A percentile compares a stretch with the other conserved stretches of the same genome.
Conservation (phyloP, 30 jellyfish, hydroid and myxozoan species). For the Sanderia malayensis region DNA sequence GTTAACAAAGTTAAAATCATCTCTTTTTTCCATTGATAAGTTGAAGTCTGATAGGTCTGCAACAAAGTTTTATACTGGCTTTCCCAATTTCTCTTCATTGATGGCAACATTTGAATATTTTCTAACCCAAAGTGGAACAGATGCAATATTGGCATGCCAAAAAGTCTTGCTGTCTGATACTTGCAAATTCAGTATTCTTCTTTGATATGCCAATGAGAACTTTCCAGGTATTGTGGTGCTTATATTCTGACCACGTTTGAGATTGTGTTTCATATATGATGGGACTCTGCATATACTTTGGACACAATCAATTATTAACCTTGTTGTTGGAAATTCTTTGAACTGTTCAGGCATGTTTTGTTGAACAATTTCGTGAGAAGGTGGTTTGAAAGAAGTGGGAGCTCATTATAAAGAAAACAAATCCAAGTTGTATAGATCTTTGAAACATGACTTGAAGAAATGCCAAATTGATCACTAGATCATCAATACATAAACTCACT, state of each 20-base stretch:
- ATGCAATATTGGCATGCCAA: too few relatives aligned
- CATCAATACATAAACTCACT: constrained; percentile 11
- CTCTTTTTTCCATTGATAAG: too few relatives aligned
- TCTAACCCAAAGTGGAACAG: too few relatives aligned
- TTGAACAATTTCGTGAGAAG: constrained; percentile 22
- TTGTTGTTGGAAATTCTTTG: constrained; percentile 29
- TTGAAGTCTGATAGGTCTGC: too few relatives aligned
- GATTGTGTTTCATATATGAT: constrained; percentile 22
- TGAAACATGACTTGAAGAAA: constrained; percentile 14
- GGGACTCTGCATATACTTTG: background rate
- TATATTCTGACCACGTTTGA: constrained; percentile 26
- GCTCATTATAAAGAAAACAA: constrained; percentile 18
- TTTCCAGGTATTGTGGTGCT: constrained; percentile 1
- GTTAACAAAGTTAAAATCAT: too few relatives aligned
- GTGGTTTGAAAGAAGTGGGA: constrained; percentile 24
- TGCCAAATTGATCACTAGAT: constrained; percentile 1
- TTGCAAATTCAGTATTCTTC: too few relatives aligned
- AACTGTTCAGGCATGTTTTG: constrained; percentile 28
- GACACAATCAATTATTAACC: constrained; percentile 13
- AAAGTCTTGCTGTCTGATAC: too few relatives aligned
- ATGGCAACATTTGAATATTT: too few relatives aligned
- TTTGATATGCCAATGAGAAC: background rate
- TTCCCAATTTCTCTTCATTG: too few relatives aligned
- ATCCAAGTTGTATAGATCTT: constrained; percentile 32
- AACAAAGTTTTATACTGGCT: too few relatives aligned